These are phyloP conservation scores for Discoglossus pictus DNA, from an alignment of 2,797 vertebrate species.

Conservation along the genomic window DNA sequence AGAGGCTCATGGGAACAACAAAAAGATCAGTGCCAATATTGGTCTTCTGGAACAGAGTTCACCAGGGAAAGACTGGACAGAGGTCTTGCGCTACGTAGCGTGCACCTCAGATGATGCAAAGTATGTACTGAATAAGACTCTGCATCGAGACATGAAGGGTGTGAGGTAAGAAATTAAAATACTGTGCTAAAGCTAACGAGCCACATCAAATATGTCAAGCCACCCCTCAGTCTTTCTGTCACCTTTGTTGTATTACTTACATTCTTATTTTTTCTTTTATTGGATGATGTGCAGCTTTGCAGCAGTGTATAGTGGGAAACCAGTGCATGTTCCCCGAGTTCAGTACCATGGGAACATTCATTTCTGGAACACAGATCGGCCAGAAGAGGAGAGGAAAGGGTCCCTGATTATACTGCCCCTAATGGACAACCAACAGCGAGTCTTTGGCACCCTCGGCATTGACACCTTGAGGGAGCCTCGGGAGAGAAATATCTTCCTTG, in stretches of 20 bases:
- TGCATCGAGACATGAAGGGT: slow-evolving; percentile 72
- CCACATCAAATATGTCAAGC: too few species aligned
- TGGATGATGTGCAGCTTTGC: slow-evolving; percentile 62
- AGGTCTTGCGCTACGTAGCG: slow-evolving; percentile 67
- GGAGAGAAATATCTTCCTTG: slow-evolving; percentile 63
- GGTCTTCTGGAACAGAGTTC: slow-evolving; percentile 71
- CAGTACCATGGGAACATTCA: slow-evolving; percentile 69
- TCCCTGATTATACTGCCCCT: slow-evolving; percentile 72
- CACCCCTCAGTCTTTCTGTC: too few species aligned
- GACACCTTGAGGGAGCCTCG: slow-evolving; percentile 68
- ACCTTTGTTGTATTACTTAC: too few species aligned
- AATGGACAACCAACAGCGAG: slow-evolving; percentile 61
- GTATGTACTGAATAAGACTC: slow-evolving; percentile 64
- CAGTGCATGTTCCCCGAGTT: slow-evolving; percentile 70
- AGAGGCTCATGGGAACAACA: slow-evolving; percentile 67
- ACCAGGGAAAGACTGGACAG: slow-evolving; percentile 55
- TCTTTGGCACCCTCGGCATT: slow-evolving; percentile 70
- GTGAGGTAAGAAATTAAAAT: slow-evolving; percentile 69
- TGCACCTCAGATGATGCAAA: slow-evolving; percentile 69
- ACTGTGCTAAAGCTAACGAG: too few species aligned
- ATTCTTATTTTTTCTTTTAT: not conserved
- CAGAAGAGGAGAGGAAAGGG: slow-evolving; percentile 58
- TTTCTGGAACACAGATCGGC: slow-evolving; percentile 67
- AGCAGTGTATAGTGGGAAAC: slow-evolving; percentile 66
- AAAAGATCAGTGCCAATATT: slow-evolving; percentile 73